Percentiles rank a stretch among this genome's conserved stretches.
Evolutionary conservation across 2,797 vertebrate species (phyloP).

Genomic region (Psittacula derbiana): DNA sequence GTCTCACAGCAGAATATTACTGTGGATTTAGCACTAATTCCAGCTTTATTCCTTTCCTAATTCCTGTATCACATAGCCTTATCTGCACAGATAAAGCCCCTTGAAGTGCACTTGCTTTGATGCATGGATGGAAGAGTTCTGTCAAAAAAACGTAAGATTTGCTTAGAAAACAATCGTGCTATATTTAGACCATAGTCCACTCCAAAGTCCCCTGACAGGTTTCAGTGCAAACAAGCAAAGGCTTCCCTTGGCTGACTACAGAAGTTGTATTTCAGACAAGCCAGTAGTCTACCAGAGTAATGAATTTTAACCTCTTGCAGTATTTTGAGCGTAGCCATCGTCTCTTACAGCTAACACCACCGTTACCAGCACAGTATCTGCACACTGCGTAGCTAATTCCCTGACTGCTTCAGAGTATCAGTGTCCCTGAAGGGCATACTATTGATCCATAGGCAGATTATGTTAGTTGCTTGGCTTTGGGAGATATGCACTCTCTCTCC

Average conservation of each 20-base stretch:
- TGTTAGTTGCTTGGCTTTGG: background rate
- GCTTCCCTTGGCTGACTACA: background rate
- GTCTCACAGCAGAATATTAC: slow-evolving; percentile 70
- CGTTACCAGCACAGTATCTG: background rate
- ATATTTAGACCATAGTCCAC: slow-evolving; percentile 30
- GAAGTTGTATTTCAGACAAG: background rate
- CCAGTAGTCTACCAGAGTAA: background rate
- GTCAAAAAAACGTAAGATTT: slow-evolving; percentile 22
- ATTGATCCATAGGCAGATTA: slow-evolving; percentile 16
- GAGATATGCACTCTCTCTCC: background rate
- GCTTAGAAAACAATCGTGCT: slow-evolving; percentile 38
- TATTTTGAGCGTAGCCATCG: background rate
- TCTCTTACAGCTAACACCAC: background rate
- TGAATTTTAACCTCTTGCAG: background rate
- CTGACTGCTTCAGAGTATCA: background rate
- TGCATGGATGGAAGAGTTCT: slow-evolving; percentile 23
- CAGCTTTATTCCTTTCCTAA: slow-evolving; percentile 64
- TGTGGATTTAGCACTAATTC: slow-evolving; percentile 70
- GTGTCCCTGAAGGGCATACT: slow-evolving; percentile 11
- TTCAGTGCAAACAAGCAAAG: slow-evolving; percentile 42
- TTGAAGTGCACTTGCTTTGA: slow-evolving; percentile 59
- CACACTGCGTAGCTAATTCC: background rate
- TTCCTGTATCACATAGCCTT: slow-evolving; percentile 62
- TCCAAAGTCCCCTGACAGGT: slow-evolving; percentile 15
- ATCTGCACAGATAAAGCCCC: slow-evolving; percentile 56